Percentiles rank a stretch among this genome's conserved stretches.
Conservation (phyloP, 2,113 vertebrate species). For the Phrynosoma platyrhinos region DNA sequence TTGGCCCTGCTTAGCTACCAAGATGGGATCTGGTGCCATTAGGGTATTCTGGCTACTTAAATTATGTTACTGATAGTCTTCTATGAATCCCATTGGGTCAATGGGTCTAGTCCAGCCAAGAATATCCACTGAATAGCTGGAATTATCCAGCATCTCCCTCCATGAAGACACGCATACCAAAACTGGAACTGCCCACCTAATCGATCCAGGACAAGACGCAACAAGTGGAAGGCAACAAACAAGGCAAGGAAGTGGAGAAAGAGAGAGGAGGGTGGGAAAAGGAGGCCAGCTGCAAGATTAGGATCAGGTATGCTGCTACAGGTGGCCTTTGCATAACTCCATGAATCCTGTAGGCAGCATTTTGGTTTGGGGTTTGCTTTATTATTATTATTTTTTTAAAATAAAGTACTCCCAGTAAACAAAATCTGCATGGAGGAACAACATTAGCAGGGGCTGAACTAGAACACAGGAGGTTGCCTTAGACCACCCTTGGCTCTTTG, state of each 20-base stretch:
- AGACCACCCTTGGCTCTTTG: not conserved
- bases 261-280: not conserved
- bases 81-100: too few relatives aligned
- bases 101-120: too few relatives aligned
- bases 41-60: too few relatives aligned
- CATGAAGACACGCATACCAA: not conserved
- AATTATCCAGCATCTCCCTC: too few relatives aligned
- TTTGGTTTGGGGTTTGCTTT: not conserved
- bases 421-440: not conserved
- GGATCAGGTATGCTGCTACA: not conserved
- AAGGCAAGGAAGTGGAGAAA: not conserved
- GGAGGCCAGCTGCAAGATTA: conserved; percentile 17
- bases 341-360: not conserved
- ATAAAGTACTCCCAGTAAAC: not conserved
- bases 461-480: not conserved
- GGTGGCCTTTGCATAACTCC: not conserved
- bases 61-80: too few relatives aligned
- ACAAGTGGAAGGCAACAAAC: not conserved
- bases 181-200: not conserved
- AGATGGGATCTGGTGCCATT: too few relatives aligned
- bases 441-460: not conserved
- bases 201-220: not conserved
- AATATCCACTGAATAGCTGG: too few relatives aligned
- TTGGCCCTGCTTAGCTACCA: too few relatives aligned
- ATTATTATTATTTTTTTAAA: not conserved